Evolutionary conservation across 2,113 vertebrate genomes (phyloP).

Genomic region (Onychostoma macrolepis): DNA sequence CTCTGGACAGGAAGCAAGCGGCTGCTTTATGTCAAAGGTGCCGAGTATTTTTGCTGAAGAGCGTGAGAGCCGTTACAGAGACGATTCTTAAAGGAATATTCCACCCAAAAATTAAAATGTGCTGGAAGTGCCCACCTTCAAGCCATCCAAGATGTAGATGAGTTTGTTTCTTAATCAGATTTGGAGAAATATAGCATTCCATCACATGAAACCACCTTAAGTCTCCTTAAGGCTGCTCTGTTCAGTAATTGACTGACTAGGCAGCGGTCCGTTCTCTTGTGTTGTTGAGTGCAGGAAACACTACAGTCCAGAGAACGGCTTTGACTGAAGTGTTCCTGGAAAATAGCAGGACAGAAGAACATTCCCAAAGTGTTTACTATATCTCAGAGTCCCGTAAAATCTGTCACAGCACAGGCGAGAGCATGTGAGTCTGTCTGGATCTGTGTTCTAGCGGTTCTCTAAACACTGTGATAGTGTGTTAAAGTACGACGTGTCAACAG

Average conservation of each 20-base stretch:
- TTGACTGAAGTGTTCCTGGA: background rate
- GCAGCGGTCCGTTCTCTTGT: too few relatives aligned
- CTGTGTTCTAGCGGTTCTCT: background rate
- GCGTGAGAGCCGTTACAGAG: conserved; percentile 11
- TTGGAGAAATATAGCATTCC: background rate
- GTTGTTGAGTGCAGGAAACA: background rate
- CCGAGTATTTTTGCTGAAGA: conserved; percentile 6
- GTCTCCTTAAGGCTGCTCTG: too few relatives aligned
- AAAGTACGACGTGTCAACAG: background rate
- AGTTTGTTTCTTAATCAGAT: background rate
- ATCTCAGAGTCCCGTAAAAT: background rate
- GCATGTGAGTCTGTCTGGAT: background rate
- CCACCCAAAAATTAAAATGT: background rate
- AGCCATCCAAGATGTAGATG: background rate
- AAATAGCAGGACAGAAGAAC: background rate
- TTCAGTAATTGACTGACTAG: too few relatives aligned
- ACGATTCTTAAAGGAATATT: background rate
- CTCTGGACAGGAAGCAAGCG: background rate
- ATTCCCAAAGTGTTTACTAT: background rate
- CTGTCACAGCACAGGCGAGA: background rate
- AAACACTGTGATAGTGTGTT: background rate
- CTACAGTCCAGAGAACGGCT: background rate
- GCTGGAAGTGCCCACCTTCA: too few relatives aligned
- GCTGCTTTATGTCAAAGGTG: conserved; percentile 35
- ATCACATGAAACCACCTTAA: background rate